These are phyloP conservation scores for Hemiprocne comata DNA, from an alignment of 2,113 vertebrate genomes.

Conservation along the genomic window DNA sequence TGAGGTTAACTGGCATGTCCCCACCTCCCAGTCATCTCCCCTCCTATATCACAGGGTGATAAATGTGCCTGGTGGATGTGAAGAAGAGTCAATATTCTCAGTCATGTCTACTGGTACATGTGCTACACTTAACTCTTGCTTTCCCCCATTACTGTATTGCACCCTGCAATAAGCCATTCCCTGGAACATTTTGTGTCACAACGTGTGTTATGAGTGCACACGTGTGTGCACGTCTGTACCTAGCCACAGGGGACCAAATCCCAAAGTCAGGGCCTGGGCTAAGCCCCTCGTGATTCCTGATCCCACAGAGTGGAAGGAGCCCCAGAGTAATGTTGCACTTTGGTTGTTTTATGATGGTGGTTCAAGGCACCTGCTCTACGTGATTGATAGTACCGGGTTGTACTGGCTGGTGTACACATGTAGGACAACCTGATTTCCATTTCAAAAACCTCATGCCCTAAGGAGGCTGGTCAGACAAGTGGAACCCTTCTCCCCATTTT, in stretches of 20 bases:
- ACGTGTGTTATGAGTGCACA: rapidly evolving
- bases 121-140: not conserved
- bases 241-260: not conserved
- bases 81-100: not conserved
- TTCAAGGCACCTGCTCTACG: rapidly evolving
- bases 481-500: not conserved
- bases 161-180: not conserved
- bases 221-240: rapidly evolving
- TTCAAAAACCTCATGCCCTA: not conserved
- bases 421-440: not conserved
- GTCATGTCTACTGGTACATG: not conserved
- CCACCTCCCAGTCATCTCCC: not conserved
- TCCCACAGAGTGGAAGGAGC: not conserved
- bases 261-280: not conserved
- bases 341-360: not conserved
- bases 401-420: not conserved
- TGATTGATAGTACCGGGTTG: not conserved
- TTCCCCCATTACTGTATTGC: rapidly evolving
- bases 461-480: not conserved
- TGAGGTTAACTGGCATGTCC: conserved; percentile 62
- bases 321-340: not conserved
- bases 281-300: not conserved
- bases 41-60: not conserved
- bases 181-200: not conserved
- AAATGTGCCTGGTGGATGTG: not conserved